These are phyloP conservation scores for Trialeurodes vaporariorum DNA, from an alignment of 1,140 invertebrate species.

Conservation along the genomic window DNA sequence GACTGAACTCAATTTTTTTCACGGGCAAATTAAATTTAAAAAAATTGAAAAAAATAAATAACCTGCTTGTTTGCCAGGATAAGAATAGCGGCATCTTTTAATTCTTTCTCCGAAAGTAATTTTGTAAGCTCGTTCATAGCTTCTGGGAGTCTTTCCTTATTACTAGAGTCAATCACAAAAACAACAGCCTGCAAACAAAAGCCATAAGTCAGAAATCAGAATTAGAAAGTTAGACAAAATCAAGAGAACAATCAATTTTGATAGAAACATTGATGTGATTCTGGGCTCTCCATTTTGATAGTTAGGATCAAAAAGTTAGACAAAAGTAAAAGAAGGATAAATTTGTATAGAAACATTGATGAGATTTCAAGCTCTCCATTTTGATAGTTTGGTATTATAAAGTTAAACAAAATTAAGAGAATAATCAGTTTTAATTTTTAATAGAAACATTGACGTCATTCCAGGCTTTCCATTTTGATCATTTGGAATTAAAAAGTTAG, in stretches of 20 bases:
- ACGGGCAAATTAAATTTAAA: too few species aligned
- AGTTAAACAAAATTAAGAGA: too few species aligned
- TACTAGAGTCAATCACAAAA: conserved; percentile 43
- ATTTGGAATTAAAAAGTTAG: background rate
- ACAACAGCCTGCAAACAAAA: conserved; percentile 37
- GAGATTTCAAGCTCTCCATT: background rate
- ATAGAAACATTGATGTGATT: background rate
- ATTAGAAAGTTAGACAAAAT: background rate
- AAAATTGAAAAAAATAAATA: conserved; percentile 11
- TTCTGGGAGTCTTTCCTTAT: conserved; percentile 39
- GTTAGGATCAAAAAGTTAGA: background rate
- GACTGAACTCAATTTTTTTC: too few species aligned
- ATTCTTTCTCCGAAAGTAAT: conserved; percentile 39
- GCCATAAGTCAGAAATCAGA: background rate
- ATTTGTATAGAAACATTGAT: background rate
- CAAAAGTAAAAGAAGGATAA: background rate
- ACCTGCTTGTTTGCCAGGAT: conserved; percentile 47
- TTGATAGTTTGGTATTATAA: too few species aligned
- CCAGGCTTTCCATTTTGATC: too few species aligned
- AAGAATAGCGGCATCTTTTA: conserved; percentile 41
- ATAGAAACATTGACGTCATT: too few species aligned
- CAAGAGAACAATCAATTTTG: background rate
- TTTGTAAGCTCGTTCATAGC: conserved; percentile 41
- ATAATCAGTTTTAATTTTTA: too few species aligned
- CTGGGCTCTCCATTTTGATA: too few species aligned